Evolutionary conservation across 2,113 vertebrate species (phyloP).

Genomic region (Sylvia atricapilla): DNA sequence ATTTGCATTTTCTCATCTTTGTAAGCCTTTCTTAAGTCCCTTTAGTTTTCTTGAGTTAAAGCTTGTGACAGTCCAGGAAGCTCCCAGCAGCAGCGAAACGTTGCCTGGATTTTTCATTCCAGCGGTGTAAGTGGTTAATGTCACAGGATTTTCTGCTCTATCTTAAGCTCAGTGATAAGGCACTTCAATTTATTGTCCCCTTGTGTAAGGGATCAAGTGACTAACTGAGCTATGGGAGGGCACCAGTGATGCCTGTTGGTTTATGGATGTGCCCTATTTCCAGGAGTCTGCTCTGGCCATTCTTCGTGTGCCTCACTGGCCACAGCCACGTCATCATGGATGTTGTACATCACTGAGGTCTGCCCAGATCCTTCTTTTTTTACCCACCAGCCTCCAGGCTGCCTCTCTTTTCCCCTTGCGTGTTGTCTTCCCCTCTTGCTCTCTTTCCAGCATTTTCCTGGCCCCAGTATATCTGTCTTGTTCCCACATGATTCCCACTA

Average conservation of each 20-base stretch:
- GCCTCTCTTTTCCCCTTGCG: background rate
- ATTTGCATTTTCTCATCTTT: background rate
- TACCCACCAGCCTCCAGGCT: background rate
- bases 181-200: conserved; percentile 8
- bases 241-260: background rate
- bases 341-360: background rate
- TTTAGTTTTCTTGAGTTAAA: background rate
- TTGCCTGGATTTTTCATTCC: background rate
- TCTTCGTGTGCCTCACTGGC: background rate
- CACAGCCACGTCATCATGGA: background rate
- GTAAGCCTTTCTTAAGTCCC: background rate
- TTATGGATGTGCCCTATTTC: background rate
- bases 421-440: background rate
- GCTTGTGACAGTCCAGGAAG: background rate
- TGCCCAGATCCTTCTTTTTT: background rate
- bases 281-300: background rate
- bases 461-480: background rate
- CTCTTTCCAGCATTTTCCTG: conserved; percentile 29
- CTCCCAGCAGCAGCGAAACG: background rate
- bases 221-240: background rate
- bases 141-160: background rate
- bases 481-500: conserved; percentile 29
- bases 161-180: background rate
- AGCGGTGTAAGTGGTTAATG: background rate
- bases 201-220: background rate